Evolutionary conservation across 2,113 vertebrate species (phyloP), one percentile per base, ranked within the genome.

Genomic region (Laticauda laticaudata): DNA sequence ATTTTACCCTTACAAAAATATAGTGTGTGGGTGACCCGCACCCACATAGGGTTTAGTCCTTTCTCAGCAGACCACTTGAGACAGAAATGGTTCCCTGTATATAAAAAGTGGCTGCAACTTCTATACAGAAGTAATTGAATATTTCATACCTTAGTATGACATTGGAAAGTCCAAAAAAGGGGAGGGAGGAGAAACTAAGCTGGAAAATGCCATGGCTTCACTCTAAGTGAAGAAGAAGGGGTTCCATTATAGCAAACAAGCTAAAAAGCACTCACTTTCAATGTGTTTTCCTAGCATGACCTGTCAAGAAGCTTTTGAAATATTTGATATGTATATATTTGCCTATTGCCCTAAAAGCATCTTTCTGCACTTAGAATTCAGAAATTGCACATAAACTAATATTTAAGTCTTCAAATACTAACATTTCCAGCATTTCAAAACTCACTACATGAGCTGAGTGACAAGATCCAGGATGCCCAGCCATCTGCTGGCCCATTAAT

Each of bases 361-460:
- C 86, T 85, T 90, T 90, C 86, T 61, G 55, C 75, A 92, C 89
- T 59, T 89, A 92, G 69, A 86, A 64, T 45, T 90, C 55, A 87
- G 53, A 87, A 86, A 87, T 43, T 64, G 89, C 56, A 45, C 11
- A 43, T 43, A 64, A 45, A 87, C 88, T 45, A 54, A 64, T 24
- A 53, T 29, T 89, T 93, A 57, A 64, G 4, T 43, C 56, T 57
- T 48, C 88, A 93, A 90, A 90, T 87, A 29, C 81, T 87, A 87
- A 93, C 53, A 93, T 93, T 90, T 93, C 75, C n/a, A 59, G 81
- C 45, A 54, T 90, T 93, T 93, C 56, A 87, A 61, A 87, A 90
- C 54, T 90, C 89, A 93, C 86, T 54, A 90, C 48, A 87, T 20
- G 43, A 23, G 53, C 92, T 90, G 56, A 90, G 45, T 86, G 45